These are phyloP conservation scores for Carapus acus DNA, from an alignment of 2,797 vertebrate genomes.

Conservation along the genomic window DNA sequence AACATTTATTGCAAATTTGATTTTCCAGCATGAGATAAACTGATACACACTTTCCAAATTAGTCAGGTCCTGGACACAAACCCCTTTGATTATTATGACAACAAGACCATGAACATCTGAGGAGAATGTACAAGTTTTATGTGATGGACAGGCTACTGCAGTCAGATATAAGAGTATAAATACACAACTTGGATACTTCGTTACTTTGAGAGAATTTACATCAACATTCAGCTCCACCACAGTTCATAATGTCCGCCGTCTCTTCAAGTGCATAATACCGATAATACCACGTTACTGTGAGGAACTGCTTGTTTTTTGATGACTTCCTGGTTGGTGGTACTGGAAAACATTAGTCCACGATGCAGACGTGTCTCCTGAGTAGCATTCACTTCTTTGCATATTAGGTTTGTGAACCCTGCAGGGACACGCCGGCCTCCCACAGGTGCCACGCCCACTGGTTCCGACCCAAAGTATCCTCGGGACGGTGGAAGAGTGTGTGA, in stretches of 20 bases:
- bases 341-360: constrained; percentile 32
- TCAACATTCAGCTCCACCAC: constrained; percentile 61
- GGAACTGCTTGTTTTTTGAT: constrained; percentile 32
- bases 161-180: constrained; percentile 25
- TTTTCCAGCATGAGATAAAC: constrained; percentile 57
- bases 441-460: constrained; percentile 5
- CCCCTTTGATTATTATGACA: constrained; percentile 40
- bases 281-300: constrained; percentile 39
- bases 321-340: constrained; percentile 25
- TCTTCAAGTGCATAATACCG: constrained; percentile 65
- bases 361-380: constrained; percentile 40
- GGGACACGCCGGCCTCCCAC: constrained; percentile 12
- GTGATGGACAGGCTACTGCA: constrained; percentile 16
- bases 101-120: constrained; percentile 38
- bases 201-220: constrained; percentile 47
- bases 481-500: constrained; percentile 16
- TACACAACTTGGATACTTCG: constrained; percentile 30
- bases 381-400: constrained; percentile 58
- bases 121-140: constrained; percentile 27
- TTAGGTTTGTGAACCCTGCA: constrained; percentile 40
- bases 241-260: constrained; percentile 56
- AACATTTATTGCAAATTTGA: constrained; percentile 61
- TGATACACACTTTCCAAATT: constrained; percentile 43
- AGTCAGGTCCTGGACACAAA: constrained; percentile 48
- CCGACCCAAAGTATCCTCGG: constrained; percentile 23